Percentiles rank a stretch among this genome's conserved stretches.
phyloP scores from a whole-genome alignment of 2,888 invertebrate genomes.

The Hydrotaea diabolus region DNA sequence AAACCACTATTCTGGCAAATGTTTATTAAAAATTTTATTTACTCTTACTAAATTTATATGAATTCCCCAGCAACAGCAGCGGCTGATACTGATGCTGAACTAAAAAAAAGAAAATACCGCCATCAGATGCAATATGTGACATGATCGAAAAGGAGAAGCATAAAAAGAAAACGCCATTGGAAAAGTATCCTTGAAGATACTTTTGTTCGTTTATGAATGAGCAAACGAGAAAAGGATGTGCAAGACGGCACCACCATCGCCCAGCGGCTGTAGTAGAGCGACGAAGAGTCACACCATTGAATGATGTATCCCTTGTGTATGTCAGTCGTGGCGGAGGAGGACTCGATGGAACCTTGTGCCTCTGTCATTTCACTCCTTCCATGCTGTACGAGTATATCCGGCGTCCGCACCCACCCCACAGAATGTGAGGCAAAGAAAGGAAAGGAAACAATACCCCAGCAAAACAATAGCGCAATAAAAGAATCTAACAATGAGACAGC shows the following conservation, averaged over 20 bases:
- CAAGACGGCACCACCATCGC: neutral
- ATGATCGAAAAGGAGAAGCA: constrained; percentile 7
- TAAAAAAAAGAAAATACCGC: neutral
- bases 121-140: constrained; percentile 17
- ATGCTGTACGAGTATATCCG: neutral
- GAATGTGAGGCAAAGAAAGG: neutral
- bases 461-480: constrained; percentile 20
- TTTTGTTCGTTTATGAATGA: neutral
- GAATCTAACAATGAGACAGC: constrained; percentile 10
- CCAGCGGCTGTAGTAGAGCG: neutral
- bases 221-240: neutral
- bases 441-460: constrained; percentile 13
- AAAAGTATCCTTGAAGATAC: constrained; percentile 24
- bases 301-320: constrained; percentile 14
- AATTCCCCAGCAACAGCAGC: neutral
- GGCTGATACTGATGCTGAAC: neutral
- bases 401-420: neutral
- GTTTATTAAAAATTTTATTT: constrained; percentile 27
- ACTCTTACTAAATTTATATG: neutral
- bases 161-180: constrained; percentile 8
- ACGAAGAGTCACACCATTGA: constrained; percentile 20
- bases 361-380: neutral
- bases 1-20: neutral
- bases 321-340: neutral
- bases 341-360: neutral